Percentiles rank a stretch among this genome's conserved stretches.
phyloP scores from a whole-genome alignment of 2,888 invertebrate genomes.

The Eupeodes luniger region DNA sequence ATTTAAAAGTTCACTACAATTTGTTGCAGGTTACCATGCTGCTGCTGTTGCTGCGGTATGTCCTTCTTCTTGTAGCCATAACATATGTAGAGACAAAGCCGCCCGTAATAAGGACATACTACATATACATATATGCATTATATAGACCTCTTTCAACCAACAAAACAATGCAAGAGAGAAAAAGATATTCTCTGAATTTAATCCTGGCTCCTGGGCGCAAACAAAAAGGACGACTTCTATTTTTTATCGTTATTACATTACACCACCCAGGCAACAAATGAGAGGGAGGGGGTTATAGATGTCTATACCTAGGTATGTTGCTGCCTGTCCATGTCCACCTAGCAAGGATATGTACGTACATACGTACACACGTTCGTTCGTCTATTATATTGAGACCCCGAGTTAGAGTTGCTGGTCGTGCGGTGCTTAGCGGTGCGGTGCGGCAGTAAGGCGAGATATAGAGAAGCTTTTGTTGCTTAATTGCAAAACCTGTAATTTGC shows the following conservation, averaged over 20 bases:
- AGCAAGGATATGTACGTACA: not conserved
- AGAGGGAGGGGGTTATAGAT: not conserved
- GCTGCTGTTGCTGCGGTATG: constrained; percentile 65
- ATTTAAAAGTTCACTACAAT: constrained; percentile 76
- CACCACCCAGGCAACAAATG: constrained; percentile 46
- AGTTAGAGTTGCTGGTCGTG: constrained; percentile 4
- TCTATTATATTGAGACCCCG: constrained; percentile 36
- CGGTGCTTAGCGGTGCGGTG: not conserved
- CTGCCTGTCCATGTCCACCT: not conserved
- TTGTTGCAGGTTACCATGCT: constrained; percentile 65
- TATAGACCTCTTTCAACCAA: not conserved
- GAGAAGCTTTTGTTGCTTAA: constrained; percentile 71
- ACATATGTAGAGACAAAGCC: constrained; percentile 59
- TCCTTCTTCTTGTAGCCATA: constrained; percentile 38
- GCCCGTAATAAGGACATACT: constrained; percentile 43
- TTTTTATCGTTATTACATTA: constrained; percentile 76
- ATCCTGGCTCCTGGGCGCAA: constrained; percentile 58
- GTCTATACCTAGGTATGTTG: not conserved
- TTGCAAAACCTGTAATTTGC: constrained; percentile 76
- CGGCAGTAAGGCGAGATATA: not conserved
- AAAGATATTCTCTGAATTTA: constrained; percentile 67
- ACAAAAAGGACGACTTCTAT: constrained; percentile 71
- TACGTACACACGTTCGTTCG: not conserved
- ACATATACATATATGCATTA: not conserved
- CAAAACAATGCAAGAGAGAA: not conserved